Base-by-base conservation (phyloP, 2,113 vertebrate genomes). In the Spea multiplicata region DNA sequence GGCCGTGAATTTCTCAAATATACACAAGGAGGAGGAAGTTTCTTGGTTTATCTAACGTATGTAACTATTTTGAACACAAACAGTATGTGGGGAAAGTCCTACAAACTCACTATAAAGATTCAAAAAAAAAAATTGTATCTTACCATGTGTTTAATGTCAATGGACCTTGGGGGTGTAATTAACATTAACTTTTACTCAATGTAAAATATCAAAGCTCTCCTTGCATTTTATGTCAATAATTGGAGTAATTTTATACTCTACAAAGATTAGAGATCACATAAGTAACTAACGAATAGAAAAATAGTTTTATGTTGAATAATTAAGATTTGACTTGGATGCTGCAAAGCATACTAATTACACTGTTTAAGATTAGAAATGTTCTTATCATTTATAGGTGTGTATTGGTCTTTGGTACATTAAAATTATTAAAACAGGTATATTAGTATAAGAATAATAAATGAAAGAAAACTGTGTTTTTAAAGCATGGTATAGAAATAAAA, bases 141-240 rank as follows among this genome's bases (percentile, higher is more conserved):
- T 8, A 3, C 16, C 69, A 16, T 53, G 49, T 53, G 46, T 71
- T 4, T 71, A 71, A 71, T 71, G 69, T 71, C 69, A 55, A 12
- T 53, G 69, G 17, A 53, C 50, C 69, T 44, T 71, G 7, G 49
- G 50, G 69, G 69, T 71, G 8, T 71, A 53, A 71, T 71, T 71
- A 71, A 71, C 69, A 71, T 71, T 71, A 16, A 52, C 9, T 71
- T 71, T 71, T 9, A 55, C 44, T 47, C 8, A 5, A 71, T 53
- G 49, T 30, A 8, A 71, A 71, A 71, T 55, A 55, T 71, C 69
- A 71, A 53, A 71, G 17, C 9, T 52, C 30, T 16, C 8, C 49
- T 71, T 52, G n/a, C 14, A 71, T 53, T 71, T 71, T n/a, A 52
- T 71, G 48, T 52, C 48, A 71, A 45, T 64, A 64, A 64, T 12